These are phyloP conservation scores for Drosophila eugracilis DNA, from an alignment of 1,140 invertebrate species.

Conservation along the genomic window DNA sequence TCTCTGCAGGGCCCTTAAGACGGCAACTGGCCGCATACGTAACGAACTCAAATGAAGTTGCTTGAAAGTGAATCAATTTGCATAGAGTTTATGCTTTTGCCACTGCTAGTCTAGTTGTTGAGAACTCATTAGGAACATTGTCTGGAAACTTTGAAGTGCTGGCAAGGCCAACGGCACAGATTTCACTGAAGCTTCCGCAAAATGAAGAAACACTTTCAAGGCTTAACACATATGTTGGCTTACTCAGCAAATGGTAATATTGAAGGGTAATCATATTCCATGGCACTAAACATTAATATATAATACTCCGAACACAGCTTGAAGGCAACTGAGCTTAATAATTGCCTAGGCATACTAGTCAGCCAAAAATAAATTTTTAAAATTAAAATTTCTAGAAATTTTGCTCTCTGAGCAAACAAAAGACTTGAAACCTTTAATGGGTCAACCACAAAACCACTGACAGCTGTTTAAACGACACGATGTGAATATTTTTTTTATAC, in stretches of 20 bases:
- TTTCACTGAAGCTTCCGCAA: conserved; percentile 31
- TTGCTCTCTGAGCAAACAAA: conserved; percentile 5
- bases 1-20: conserved; percentile 20
- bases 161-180: conserved; percentile 12
- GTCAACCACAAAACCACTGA: conserved; percentile 29
- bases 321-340: conserved; percentile 18
- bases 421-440: conserved; percentile 14
- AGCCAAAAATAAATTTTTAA: conserved; percentile 3
- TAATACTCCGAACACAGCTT: conserved; percentile 10
- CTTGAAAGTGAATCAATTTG: conserved; percentile 69
- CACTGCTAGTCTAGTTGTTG: conserved; percentile 41
- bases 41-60: conserved; percentile 80
- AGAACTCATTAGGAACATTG: conserved; percentile 70
- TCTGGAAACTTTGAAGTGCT: conserved; percentile 30
- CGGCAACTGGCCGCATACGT: conserved; percentile 65
- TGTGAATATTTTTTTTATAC: neutral
- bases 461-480: conserved; percentile 45
- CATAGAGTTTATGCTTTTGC: conserved; percentile 65
- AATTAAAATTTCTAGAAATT: conserved; percentile 4
- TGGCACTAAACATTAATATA: conserved; percentile 8
- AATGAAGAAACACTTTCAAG: conserved; percentile 49
- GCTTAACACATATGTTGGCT: conserved; percentile 14
- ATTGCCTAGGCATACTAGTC: neutral
- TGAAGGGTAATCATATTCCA: conserved; percentile 22
- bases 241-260: conserved; percentile 31